Evolutionary conservation across 2,113 vertebrate species (phyloP).

Genomic region (Myiopsitta monachus): DNA sequence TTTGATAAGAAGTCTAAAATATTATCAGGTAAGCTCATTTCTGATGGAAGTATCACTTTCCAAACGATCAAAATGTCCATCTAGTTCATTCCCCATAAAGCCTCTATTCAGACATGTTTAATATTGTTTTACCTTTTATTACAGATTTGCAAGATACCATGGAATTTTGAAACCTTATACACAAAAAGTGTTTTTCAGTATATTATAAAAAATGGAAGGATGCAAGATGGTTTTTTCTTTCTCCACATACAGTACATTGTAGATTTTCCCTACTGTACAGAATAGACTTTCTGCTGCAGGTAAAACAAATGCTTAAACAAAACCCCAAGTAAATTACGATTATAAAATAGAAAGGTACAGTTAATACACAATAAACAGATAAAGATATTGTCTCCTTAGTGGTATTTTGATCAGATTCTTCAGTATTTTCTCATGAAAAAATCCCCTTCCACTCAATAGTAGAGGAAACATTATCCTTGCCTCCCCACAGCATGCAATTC

Average conservation of each 20-base stretch:
- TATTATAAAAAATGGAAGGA: background rate
- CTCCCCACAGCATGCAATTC: background rate
- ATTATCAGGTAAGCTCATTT: constrained; percentile 61
- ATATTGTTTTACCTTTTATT: constrained; percentile 20
- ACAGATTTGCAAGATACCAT: constrained; percentile 24
- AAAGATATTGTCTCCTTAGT: background rate
- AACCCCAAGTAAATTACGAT: background rate
- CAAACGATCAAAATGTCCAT: constrained; percentile 55
- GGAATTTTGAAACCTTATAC: background rate
- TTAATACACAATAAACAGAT: background rate
- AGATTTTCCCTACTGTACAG: background rate
- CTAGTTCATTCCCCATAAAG: constrained; percentile 54
- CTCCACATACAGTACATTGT: background rate
- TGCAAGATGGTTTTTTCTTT: background rate
- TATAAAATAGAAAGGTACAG: background rate
- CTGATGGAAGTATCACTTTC: constrained; percentile 52
- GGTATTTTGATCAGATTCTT: background rate
- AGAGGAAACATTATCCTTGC: background rate
- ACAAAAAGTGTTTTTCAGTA: background rate
- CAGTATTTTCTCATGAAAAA: background rate
- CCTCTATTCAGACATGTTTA: constrained; percentile 40
- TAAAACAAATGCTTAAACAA: background rate
- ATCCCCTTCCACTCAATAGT: background rate
- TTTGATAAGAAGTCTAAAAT: constrained; percentile 54
- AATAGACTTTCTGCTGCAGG: background rate